Evolutionary conservation across 2,113 vertebrate species (phyloP), one percentile per base, ranked within the genome.

Genomic region (Oophaga pumilio): DNA sequence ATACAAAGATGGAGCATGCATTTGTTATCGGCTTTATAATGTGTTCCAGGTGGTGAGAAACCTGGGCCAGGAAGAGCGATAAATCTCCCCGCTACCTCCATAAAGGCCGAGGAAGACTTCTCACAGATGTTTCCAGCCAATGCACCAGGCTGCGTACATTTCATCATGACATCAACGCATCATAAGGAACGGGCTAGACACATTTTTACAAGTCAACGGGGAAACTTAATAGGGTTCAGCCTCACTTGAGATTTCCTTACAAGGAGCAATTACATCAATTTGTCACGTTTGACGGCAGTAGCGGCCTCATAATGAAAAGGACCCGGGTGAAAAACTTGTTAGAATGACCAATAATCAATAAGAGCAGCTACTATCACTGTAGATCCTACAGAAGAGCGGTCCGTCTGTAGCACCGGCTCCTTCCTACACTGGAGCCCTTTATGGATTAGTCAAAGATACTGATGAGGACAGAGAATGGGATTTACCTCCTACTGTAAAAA

Each of bases 21-120:
- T 82, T 66, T 83, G 81, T 50, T 83, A 66, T 26, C 59, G 26
- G 22, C 50, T 83, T 66, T 53, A 69, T 83, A 68, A 83, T 69
- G 53, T 49, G 12, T 66, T 52, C 0, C 1, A 69, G 62, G 77
- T 26, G 64, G 80, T n/a, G n/a, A 68, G 81, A 13, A 64, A 24
- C 77, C 43, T 17, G 62, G 26, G 17, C 80, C n/a, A 20, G 80
- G 13, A 82, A 52, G 43, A 82, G 20, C 12, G 49, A 82, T 49
- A 33, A 82, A 62, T 82, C 28, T 82, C 5, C 11, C 49, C 53
- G n/a, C n/a, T 53, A 49, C n/a, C 33, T 68, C 43, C 20, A 69
- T 66, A 66, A 26, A 50, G 64, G 26, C 57, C 17, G 15, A 66
- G 22, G 80, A 82, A 82, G 79, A n/a, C n/a, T 28, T n/a, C 12